A percentile compares a stretch with the other conserved stretches of the same genome.
Conservation (phyloP, 2,797 vertebrate species). For the Lutjanus argentimaculatus region DNA sequence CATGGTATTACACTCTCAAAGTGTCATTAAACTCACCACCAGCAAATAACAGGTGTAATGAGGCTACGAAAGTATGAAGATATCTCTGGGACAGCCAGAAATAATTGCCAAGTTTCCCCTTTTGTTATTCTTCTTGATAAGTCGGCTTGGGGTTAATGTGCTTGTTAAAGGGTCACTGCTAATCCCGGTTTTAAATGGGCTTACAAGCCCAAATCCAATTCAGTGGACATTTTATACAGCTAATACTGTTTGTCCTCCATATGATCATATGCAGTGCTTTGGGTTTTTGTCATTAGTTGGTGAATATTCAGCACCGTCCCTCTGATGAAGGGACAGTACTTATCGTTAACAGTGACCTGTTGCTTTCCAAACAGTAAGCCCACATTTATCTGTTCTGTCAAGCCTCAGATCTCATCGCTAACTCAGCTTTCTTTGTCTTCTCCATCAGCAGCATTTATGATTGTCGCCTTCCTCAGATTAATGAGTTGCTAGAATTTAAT, state of each 20-base stretch:
- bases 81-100: conserved; percentile 38
- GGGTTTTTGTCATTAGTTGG: conserved; percentile 30
- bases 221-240: conserved; percentile 58
- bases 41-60: conserved; percentile 32
- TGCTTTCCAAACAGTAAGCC: too few relatives aligned
- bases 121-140: conserved; percentile 69
- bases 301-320: conserved; percentile 14
- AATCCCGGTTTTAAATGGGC: conserved; percentile 69
- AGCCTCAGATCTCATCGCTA: too few relatives aligned
- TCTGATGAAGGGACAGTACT: neutral
- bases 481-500: too few relatives aligned
- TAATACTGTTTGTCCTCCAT: conserved; percentile 67
- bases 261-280: conserved; percentile 34
- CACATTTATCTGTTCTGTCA: too few relatives aligned
- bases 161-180: conserved; percentile 71
- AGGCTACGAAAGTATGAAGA: conserved; percentile 11
- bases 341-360: too few relatives aligned
- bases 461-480: too few relatives aligned
- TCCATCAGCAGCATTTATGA: too few relatives aligned
- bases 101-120: conserved; percentile 52
- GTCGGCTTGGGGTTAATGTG: conserved; percentile 67
- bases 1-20: conserved; percentile 32
- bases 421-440: too few relatives aligned
- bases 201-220: conserved; percentile 75
- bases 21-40: conserved; percentile 1